Conservation (phyloP, 2,797 vertebrate species). For the Alcedo quadribrachys region DNA sequence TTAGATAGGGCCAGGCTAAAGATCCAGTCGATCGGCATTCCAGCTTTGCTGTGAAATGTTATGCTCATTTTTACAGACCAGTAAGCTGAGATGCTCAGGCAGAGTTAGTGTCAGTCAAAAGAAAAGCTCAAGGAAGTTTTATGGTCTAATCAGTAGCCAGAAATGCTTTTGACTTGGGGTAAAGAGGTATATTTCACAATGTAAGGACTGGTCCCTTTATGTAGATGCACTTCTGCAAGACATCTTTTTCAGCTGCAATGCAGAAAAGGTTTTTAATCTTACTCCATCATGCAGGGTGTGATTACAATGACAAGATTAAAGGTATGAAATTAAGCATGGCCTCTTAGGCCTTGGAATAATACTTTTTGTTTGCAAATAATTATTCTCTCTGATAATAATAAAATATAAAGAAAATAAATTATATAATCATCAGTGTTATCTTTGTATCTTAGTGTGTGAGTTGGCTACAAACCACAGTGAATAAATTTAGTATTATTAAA, state of each 20-base stretch:
- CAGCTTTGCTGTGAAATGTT: slow-evolving; percentile 10
- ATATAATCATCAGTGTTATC: neutral
- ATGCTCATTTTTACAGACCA: slow-evolving; percentile 4
- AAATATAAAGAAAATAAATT: neutral
- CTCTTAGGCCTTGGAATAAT: neutral
- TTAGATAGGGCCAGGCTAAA: neutral
- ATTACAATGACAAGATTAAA: neutral
- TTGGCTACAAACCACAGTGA: neutral
- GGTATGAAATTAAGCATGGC: neutral
- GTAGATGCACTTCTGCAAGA: neutral
- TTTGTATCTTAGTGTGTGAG: neutral
- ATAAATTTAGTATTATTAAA: neutral
- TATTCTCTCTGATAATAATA: neutral
- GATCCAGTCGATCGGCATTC: neutral
- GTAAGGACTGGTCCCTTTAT: neutral
- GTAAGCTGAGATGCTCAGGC: neutral
- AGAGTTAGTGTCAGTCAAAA: neutral
- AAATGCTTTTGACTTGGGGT: neutral
- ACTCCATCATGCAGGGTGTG: neutral
- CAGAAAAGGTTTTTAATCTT: slow-evolving; percentile 9
- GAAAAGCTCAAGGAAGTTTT: neutral
- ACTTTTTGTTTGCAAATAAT: neutral
- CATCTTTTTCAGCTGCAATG: neutral
- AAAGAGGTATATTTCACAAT: neutral
- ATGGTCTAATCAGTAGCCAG: neutral